Conservation (phyloP, 1,140 invertebrate species). For the Tetramorium alpestre region DNA sequence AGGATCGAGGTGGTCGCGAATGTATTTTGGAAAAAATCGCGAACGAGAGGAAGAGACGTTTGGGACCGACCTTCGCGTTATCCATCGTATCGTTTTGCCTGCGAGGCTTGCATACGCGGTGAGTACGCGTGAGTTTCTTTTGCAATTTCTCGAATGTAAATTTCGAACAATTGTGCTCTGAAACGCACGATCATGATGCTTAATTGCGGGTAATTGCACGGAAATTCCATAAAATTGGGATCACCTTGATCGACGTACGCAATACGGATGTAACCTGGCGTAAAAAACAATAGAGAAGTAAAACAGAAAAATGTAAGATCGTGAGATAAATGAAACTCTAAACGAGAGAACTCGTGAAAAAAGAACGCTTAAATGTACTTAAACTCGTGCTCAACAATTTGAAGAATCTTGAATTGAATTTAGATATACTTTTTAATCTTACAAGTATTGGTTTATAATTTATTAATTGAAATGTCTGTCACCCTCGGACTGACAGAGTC, state of each 20-base stretch:
- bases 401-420: background rate
- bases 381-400: background rate
- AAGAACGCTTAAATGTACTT: background rate
- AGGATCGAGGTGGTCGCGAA: background rate
- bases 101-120: slow-evolving; percentile 2
- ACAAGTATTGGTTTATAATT: background rate
- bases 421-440: background rate
- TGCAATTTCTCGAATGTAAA: background rate
- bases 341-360: background rate
- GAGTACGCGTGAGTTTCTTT: background rate
- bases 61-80: background rate
- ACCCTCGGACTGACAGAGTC: background rate
- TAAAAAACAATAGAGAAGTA: background rate
- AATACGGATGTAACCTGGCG: background rate
- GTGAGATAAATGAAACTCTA: background rate
- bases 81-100: background rate
- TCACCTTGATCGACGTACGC: background rate
- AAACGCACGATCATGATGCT: background rate
- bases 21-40: background rate
- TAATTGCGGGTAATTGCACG: slow-evolving; percentile 22
- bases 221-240: background rate
- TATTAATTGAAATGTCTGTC: background rate
- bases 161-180: slow-evolving; percentile 23
- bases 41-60: slow-evolving; percentile 1
- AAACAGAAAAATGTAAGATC: background rate